Conservation (phyloP, 2,888 invertebrate genomes). For the Chrysotoxum bicinctum region DNA sequence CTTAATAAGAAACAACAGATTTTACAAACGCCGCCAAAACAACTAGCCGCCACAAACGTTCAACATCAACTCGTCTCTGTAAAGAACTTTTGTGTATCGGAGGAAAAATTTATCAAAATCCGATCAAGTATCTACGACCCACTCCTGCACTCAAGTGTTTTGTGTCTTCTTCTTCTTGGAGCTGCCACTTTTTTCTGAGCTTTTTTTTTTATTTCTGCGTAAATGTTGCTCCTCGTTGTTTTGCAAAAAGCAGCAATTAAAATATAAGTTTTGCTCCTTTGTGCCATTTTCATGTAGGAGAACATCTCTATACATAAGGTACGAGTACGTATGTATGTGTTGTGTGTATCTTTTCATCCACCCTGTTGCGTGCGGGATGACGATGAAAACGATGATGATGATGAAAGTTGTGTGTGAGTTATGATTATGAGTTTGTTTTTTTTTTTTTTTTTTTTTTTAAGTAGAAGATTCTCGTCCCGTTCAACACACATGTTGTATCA, state of each 20-base stretch:
- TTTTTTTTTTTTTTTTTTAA: conserved; percentile 1
- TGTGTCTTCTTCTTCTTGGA: neutral
- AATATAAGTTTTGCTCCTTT: conserved; percentile 50
- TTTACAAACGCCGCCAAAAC: too few species aligned
- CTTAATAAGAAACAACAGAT: too few species aligned
- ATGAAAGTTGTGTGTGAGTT: conserved; percentile 34
- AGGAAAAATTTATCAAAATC: too few species aligned
- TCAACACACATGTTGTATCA: conserved; percentile 26
- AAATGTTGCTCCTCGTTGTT: conserved; percentile 24
- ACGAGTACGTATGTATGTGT: neutral
- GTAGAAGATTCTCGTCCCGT: neutral
- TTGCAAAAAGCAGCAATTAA: conserved; percentile 44
- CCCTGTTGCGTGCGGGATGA: conserved; percentile 52
- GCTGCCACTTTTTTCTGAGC: conserved; percentile 13
- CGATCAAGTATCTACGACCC: neutral
- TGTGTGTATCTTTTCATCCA: neutral
- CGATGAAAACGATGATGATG: conserved; percentile 20
- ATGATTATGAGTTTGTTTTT: conserved; percentile 39
- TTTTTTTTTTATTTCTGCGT: conserved; percentile 1
- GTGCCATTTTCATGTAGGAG: conserved; percentile 12
- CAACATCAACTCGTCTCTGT: too few species aligned
- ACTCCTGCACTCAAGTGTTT: neutral
- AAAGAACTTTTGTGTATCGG: too few species aligned
- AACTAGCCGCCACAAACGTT: too few species aligned
- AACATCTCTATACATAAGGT: conserved; percentile 1